Evolutionary conservation across 53 echinoderm and acorn worm genomes (phyloP).

Genomic region (Hippasteria phrygiana): DNA sequence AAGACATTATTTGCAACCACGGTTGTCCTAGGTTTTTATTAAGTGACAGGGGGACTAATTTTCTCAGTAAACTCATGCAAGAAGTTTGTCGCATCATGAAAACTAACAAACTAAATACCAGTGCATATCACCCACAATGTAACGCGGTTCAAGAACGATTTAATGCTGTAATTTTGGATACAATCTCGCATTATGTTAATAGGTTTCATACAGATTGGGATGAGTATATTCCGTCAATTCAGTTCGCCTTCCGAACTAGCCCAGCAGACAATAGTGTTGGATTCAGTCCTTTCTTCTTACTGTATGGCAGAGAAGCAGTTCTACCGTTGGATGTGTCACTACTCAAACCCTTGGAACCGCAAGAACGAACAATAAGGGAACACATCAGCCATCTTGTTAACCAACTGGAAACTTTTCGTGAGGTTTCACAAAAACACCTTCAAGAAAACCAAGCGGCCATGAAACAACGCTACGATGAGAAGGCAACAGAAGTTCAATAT

Average conservation of each 20-base stretch:
- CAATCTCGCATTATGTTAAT: slow-evolving; percentile 66
- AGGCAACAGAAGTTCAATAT: neutral
- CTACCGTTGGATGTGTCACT: slow-evolving; percentile 38
- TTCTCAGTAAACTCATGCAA: slow-evolving; percentile 32
- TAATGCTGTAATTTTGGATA: slow-evolving; percentile 63
- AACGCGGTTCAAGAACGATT: slow-evolving; percentile 55
- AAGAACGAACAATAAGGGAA: neutral
- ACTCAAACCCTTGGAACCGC: too few relatives aligned
- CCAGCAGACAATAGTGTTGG: slow-evolving; percentile 32
- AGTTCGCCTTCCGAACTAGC: slow-evolving; percentile 18
- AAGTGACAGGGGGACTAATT: slow-evolving; percentile 47
- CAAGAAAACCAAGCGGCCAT: neutral
- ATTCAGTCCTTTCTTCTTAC: slow-evolving; percentile 43
- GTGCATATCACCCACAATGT: slow-evolving; percentile 60
- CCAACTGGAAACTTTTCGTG: neutral
- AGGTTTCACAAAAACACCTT: neutral
- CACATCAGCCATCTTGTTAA: neutral
- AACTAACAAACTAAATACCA: slow-evolving; percentile 50
- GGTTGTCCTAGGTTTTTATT: slow-evolving; percentile 12
- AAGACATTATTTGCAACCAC: slow-evolving; percentile 30
- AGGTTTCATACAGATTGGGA: slow-evolving; percentile 61
- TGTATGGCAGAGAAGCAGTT: slow-evolving; percentile 33
- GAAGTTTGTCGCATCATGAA: slow-evolving; percentile 62
- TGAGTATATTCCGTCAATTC: slow-evolving; percentile 37
- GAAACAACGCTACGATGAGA: slow-evolving; percentile 9